Conservation (phyloP, 2,888 invertebrate species). For the Lycocerus yunnanus region DNA sequence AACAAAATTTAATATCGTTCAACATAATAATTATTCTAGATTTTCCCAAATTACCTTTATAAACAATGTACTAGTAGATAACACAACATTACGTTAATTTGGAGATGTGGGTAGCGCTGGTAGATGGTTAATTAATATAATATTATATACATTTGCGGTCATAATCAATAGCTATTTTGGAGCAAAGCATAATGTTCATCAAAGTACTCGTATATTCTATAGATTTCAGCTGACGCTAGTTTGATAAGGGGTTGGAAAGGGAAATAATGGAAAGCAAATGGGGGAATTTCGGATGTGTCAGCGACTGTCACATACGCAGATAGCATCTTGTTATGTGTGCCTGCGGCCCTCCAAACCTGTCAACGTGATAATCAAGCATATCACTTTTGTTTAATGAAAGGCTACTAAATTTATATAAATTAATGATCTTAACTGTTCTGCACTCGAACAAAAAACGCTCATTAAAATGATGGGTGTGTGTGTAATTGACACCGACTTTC, state of each 20-base stretch:
- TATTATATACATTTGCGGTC: slow-evolving; percentile 16
- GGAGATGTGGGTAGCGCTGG: background rate
- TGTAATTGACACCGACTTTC: background rate
- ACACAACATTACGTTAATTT: background rate
- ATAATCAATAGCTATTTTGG: slow-evolving; percentile 22
- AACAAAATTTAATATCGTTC: background rate
- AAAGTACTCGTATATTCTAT: slow-evolving; percentile 25
- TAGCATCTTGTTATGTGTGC: slow-evolving; percentile 39
- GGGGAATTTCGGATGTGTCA: slow-evolving; percentile 42
- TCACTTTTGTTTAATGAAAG: slow-evolving; percentile 37
- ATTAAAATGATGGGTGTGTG: background rate
- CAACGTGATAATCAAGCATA: slow-evolving; percentile 39
- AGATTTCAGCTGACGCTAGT: slow-evolving; percentile 30
- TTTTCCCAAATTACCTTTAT: background rate
- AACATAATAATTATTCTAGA: background rate
- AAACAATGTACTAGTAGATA: background rate
- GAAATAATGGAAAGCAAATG: slow-evolving; percentile 36
- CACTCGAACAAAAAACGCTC: background rate
- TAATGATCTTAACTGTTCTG: slow-evolving; percentile 32
- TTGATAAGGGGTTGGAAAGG: slow-evolving; percentile 32
- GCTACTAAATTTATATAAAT: slow-evolving; percentile 37
- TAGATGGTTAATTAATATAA: slow-evolving; percentile 22
- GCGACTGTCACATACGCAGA: slow-evolving; percentile 43
- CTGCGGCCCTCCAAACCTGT: slow-evolving; percentile 36
- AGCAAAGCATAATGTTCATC: slow-evolving; percentile 20